Evolutionary conservation across 2,797 vertebrate species (phyloP), one percentile per base, ranked within the genome.

Genomic region (Tiaroga cobitis): DNA sequence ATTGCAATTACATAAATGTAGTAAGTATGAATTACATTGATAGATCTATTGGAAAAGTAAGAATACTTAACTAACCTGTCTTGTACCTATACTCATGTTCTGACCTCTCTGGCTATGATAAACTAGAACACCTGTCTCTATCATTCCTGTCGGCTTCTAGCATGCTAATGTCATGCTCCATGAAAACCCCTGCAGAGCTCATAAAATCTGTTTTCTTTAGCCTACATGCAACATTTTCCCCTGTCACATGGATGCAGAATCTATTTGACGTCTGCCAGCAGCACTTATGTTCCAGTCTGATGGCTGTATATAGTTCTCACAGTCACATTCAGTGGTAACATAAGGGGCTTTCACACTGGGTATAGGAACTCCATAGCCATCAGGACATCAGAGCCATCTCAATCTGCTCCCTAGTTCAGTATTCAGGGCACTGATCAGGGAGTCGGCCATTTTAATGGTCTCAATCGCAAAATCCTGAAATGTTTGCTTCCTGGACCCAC

Each of bases 321-420:
- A 37, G 75, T 61, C 34, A 77, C 75, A 77, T 77, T 77, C 51
- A 59, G 11, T 59, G 18, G 37, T 59, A 59, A 41, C 49, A 65
- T 18, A 65, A 32, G 15, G 6, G 26, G 26, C 15, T 65, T 65
- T 65, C 3, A 3, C 26, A 65, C 61, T 3, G 6, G 13, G 61
- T 61, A 15, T n/a, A 4, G 13, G 26, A 29, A 29, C 59, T 61
- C 51, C 3, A 8, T 65, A 32, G 26, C 15, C 61, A 32, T 2
- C 61, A 63, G 11, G 59, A 24, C 5, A 6, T 49, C 15, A 49
- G 46, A 16, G 46, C 46, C n/a, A 0, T 63, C n/a, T 63, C 59
- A 65, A 1, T 32, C 26, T 29, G 26, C 13, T 63, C 61, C 13
- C 13, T 32, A 32, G 26, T 32, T 65, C 26, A 65, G 26, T 65